A percentile compares a stretch with the other conserved stretches of the same genome.
phyloP scores from a whole-genome alignment of 2,113 vertebrate genomes.

The Rhea pennata region DNA sequence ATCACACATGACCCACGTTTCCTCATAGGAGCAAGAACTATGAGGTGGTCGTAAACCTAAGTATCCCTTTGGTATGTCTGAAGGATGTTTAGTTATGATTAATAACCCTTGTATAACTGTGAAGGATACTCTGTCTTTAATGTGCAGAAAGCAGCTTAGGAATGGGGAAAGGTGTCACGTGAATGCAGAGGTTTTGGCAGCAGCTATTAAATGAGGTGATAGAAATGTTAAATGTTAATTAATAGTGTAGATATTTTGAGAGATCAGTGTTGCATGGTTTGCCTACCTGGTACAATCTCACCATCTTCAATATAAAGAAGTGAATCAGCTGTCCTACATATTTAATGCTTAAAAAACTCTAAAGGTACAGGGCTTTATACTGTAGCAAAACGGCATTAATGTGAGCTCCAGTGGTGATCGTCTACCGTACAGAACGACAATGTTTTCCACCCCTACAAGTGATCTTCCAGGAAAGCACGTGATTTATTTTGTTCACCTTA shows the following conservation, averaged over 20 bases:
- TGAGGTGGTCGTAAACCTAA: background rate
- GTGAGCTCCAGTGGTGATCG: background rate
- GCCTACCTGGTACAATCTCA: background rate
- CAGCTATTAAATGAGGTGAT: background rate
- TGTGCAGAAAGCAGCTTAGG: accelerated
- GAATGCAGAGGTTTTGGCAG: background rate
- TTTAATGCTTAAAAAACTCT: background rate
- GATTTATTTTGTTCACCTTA: constrained; percentile 29
- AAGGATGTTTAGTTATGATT: background rate
- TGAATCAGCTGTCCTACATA: background rate
- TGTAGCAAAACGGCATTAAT: background rate
- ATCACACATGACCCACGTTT: accelerated
- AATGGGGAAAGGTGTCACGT: accelerated
- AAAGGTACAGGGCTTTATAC: background rate
- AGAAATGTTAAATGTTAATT: background rate
- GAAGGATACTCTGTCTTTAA: background rate
- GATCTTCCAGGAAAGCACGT: constrained; percentile 61
- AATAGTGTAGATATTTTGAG: background rate
- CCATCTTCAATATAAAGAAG: background rate
- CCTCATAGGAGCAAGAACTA: background rate
- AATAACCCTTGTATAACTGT: background rate
- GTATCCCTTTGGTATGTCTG: background rate
- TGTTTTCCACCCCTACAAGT: background rate
- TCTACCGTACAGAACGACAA: background rate
- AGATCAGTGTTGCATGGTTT: background rate